phyloP scores from a whole-genome alignment of 2,797 vertebrate species.

The Diplodus sargus region DNA sequence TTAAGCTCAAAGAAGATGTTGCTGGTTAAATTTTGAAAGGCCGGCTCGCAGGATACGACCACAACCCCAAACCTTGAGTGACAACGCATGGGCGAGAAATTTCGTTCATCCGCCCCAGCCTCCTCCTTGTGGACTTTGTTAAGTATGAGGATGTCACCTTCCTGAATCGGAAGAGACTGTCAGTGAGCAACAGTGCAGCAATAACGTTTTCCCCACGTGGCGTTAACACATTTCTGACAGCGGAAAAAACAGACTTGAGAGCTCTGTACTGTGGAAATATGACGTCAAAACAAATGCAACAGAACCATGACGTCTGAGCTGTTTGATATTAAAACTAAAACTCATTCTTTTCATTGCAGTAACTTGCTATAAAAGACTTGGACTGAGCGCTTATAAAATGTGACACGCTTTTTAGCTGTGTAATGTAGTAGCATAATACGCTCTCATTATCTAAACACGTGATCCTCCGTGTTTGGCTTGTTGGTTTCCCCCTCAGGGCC shows the following conservation, averaged over 20 bases:
- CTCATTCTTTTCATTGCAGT: background rate
- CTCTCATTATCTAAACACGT: constrained; percentile 42
- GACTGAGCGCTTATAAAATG: constrained; percentile 12
- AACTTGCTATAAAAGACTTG: constrained; percentile 14
- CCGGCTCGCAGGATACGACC: too few relatives aligned
- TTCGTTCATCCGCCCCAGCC: background rate
- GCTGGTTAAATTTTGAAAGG: too few relatives aligned
- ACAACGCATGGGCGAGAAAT: background rate
- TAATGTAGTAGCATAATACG: constrained; percentile 31
- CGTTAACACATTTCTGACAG: background rate
- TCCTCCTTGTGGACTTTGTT: background rate
- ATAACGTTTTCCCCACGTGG: background rate
- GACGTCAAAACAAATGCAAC: background rate
- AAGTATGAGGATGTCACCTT: background rate
- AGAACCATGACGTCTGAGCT: background rate
- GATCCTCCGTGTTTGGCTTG: constrained; percentile 28
- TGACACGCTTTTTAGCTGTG: constrained; percentile 37
- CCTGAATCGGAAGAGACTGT: background rate
- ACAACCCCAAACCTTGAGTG: background rate
- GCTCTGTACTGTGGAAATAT: background rate
- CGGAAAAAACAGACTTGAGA: background rate
- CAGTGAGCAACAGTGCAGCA: background rate
- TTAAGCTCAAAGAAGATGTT: too few relatives aligned
- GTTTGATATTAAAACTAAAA: constrained; percentile 3
- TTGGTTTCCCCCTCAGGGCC: constrained; percentile 36